phyloP scores from a whole-genome alignment of 1,140 invertebrate species.

The Metopolophium dirhodum region DNA sequence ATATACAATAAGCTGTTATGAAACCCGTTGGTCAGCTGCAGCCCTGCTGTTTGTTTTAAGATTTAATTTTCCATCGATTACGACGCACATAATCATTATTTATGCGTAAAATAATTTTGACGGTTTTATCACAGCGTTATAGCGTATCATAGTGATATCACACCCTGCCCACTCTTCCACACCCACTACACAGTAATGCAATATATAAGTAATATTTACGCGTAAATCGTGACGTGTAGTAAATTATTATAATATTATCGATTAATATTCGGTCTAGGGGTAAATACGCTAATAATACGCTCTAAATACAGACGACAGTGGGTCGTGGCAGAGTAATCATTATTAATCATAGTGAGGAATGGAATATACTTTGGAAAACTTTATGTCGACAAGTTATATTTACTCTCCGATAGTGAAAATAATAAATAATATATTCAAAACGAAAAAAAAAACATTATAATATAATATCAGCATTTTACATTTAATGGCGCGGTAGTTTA shows the following conservation, averaged over 20 bases:
- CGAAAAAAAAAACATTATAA: neutral
- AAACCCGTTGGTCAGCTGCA: neutral
- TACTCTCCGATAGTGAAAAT: neutral
- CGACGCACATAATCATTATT: neutral
- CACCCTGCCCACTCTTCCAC: too few relatives aligned
- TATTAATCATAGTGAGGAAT: neutral
- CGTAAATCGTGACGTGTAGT: neutral
- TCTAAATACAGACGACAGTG: neutral
- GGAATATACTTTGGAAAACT: neutral
- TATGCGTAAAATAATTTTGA: neutral
- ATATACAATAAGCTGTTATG: neutral
- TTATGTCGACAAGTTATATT: neutral
- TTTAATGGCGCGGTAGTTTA: neutral
- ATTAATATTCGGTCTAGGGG: slow-evolving; percentile 6
- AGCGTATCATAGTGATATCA: neutral
- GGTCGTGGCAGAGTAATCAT: neutral
- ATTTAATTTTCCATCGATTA: neutral
- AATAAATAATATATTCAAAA: neutral
- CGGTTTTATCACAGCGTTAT: neutral
- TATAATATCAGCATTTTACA: neutral
- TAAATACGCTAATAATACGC: neutral
- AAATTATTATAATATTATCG: slow-evolving; percentile 1
- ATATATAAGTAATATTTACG: neutral
- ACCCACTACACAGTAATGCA: neutral
- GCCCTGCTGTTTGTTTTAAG: neutral